Evolutionary conservation across 2,888 invertebrate genomes (phyloP), one percentile per base, ranked within the genome.

Genomic region (Drosophila eohydei): DNA sequence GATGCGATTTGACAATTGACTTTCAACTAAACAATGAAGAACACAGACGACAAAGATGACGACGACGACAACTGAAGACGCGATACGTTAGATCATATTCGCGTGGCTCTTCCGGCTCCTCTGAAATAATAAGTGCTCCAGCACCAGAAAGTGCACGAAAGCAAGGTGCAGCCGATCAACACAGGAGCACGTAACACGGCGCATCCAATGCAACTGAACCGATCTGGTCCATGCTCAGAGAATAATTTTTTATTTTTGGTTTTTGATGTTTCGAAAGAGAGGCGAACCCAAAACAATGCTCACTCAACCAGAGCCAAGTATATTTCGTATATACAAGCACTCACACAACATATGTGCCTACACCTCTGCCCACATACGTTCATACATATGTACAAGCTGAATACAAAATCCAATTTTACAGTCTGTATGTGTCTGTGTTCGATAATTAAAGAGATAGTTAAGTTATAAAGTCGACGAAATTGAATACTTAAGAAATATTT

Each of bases 201-300:
- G 80, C 83, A 73, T 78, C 71, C 68, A 79, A 80, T 90, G 89
- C 89, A 91, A 90, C 90, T 91, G 80, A 88, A 71, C 50, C 43
- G 46, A 71, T 67, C 64, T 52, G 67, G 41, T 44, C 34, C 48
- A 46, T 56, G 38, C 52, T 55, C 46, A 66, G 65, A 77, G 78
- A 62, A 46, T 14, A 48, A 21, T 52, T 64, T 80, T 88, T 84
- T 88, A 84, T 84, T 86, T 84, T 84, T 69, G 87, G 71, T 67
- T 56, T 44, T 62, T 58, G 32, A 61, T 70, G 64, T 68, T 55
- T 48, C 38, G 36, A 48, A 57, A 77, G 78, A 78, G 51, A 52
- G 48, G 21, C 21, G 48, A n/a, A 51, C 50, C 64, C 58, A 63
- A 62, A 71, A 55, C 66, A 73, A 63, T 64, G 71, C 82, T 76